Conservation (phyloP, 2,797 vertebrate species). For the Ceyx erithaca region DNA sequence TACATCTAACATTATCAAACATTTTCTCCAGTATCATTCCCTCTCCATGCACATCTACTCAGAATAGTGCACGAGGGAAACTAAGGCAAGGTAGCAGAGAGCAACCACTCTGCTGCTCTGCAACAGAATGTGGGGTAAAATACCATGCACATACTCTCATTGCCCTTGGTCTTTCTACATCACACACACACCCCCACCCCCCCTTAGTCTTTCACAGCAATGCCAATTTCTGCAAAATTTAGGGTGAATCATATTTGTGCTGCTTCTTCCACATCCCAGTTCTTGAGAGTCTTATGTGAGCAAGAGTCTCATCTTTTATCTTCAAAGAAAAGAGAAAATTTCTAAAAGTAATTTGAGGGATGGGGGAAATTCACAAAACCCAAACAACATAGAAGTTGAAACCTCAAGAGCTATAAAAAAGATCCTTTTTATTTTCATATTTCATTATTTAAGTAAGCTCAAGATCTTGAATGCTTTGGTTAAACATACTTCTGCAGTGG, state of each 20-base stretch:
- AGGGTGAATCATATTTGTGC: not conserved
- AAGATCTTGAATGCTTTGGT: not conserved
- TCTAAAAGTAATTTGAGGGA: not conserved
- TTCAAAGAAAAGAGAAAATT: constrained; percentile 11
- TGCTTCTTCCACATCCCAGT: not conserved
- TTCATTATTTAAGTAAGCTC: not conserved
- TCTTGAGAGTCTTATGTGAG: not conserved
- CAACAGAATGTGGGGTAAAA: not conserved
- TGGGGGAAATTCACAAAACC: not conserved
- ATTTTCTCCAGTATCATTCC: not conserved
- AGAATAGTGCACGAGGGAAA: not conserved
- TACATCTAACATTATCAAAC: not conserved
- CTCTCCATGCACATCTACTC: not conserved
- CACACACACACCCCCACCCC: rapidly evolving
- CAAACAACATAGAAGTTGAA: not conserved
- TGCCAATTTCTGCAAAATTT: constrained; percentile 3
- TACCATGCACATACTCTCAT: not conserved
- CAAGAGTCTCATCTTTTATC: not conserved
- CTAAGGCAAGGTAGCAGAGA: not conserved
- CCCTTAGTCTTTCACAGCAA: rapidly evolving
- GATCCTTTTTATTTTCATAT: not conserved
- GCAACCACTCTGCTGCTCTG: not conserved
- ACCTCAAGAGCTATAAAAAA: not conserved
- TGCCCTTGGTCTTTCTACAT: not conserved
- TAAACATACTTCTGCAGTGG: not conserved